Evolutionary conservation across 1,140 invertebrate genomes (phyloP).

Genomic region (Trypoxylus dichotomus): DNA sequence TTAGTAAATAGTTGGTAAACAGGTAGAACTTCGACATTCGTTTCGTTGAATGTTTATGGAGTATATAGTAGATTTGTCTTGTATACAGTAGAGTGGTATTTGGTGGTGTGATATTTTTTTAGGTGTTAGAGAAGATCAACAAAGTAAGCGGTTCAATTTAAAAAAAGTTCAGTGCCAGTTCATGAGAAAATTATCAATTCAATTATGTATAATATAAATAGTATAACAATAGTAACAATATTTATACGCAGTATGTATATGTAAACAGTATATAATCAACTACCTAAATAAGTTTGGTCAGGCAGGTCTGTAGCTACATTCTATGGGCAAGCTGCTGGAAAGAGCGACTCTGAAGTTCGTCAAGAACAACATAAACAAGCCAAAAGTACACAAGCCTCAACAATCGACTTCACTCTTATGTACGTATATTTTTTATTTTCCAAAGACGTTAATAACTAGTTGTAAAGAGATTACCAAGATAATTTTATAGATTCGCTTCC

Average conservation of each 20-base stretch:
- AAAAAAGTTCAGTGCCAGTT: conserved; percentile 37
- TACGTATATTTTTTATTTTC: neutral
- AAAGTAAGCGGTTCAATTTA: conserved; percentile 45
- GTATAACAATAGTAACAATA: conserved; percentile 4
- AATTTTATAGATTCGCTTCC: neutral
- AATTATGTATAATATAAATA: conserved; percentile 1
- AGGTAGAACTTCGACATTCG: neutral
- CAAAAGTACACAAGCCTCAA: conserved; percentile 40
- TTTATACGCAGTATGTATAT: conserved; percentile 5
- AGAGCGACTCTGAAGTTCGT: conserved; percentile 30
- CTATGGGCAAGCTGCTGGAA: conserved; percentile 48
- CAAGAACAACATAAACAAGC: conserved; percentile 39
- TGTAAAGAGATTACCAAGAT: neutral
- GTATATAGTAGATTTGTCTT: neutral
- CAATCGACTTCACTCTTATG: conserved; percentile 1
- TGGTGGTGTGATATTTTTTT: neutral
- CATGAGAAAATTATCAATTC: conserved; percentile 27
- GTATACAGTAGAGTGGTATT: neutral
- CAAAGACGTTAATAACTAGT: neutral
- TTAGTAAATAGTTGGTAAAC: neutral
- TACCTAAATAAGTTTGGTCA: conserved; percentile 40
- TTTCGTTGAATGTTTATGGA: neutral
- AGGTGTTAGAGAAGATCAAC: conserved; percentile 41
- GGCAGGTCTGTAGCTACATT: conserved; percentile 53
- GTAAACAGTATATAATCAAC: conserved; percentile 31